Base-by-base conservation (phyloP, 2,113 vertebrate genomes). In the Morone chrysops region DNA sequence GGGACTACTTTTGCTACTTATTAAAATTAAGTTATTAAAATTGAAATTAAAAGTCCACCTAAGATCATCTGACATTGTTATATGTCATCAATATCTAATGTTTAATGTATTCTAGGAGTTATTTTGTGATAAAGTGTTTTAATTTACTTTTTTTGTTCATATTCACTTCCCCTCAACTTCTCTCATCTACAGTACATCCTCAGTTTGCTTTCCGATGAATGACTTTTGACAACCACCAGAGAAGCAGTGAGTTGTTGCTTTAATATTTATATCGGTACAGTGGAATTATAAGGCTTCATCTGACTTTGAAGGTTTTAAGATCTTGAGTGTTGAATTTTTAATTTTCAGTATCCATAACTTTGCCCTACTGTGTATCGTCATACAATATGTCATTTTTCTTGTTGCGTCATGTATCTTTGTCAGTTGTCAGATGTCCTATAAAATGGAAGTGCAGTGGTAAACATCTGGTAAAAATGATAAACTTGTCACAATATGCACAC, bases 71-170 rank as follows among this genome's bases (percentile, higher is more conserved):
- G 11, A 69, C 82, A 57, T 50, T 61, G 70, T 82, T 78, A 75
- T 80, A 86, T 65, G 71, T 85, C 76, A 89, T 69, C 40, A 70
- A 78, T 77, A 81, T 74, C 25, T 86, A 76, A 77, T 73, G 47
- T 80, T 70, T 75, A 78, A 90, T 81, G 78, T 65, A 77, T 87
- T 87, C 38, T 59, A 43, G 53, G 56, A 79, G 51, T 87, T 78
- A 57, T 80, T 87, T 84, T 77, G 50, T 93, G 87, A 91, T 84
- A 6, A 90, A 93, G 75, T 81, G 89, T 74, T 91, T 90, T 89
- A 85, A 93, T 89, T 76, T 78, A 31, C 57, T 67, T 70, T 47
- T 60, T 38, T 12, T 20, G 41, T 20, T 16, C 40, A 14, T 41
- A n/a, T n/a, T 18, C 38, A 36, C 75, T 56, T 65, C 51, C 47